phyloP scores from a whole-genome alignment of 2,797 vertebrate species.

The Chaetophractus vellerosus region DNA sequence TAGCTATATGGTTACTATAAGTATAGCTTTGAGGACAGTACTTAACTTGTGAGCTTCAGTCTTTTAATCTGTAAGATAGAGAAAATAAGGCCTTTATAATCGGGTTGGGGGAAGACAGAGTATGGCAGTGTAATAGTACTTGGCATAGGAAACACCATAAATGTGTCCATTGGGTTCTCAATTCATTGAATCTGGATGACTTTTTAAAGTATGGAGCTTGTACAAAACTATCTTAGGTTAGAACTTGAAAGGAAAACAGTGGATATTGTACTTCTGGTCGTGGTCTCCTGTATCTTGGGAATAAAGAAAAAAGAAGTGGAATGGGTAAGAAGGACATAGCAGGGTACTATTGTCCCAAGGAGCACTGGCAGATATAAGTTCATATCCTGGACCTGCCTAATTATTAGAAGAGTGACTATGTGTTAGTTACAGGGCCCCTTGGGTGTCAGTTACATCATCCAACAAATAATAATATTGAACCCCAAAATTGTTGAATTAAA shows the following conservation, averaged over 20 bases:
- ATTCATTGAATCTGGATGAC: neutral
- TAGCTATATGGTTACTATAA: neutral
- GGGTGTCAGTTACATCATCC: neutral
- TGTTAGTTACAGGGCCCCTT: neutral
- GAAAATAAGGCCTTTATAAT: neutral
- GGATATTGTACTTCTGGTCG: neutral
- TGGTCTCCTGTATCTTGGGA: neutral
- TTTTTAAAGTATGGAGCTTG: neutral
- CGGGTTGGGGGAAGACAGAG: neutral
- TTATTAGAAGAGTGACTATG: neutral
- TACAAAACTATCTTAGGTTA: neutral
- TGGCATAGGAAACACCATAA: neutral
- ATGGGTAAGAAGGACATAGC: neutral
- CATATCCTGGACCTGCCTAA: neutral
- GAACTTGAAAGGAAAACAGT: neutral
- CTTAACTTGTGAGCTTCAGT: neutral
- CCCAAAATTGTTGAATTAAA: neutral
- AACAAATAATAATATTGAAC: neutral
- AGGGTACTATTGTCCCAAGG: neutral
- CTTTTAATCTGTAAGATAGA: constrained; percentile 1
- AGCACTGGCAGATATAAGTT: neutral
- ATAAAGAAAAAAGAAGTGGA: neutral
- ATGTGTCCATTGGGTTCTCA: neutral
- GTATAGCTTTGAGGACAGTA: neutral
- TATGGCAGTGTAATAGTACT: neutral